Evolutionary conservation across 92 coral and sea anemone genomes (phyloP), one percentile per base, ranked within the genome.

Genomic region (Palythoa caribaeorum): DNA sequence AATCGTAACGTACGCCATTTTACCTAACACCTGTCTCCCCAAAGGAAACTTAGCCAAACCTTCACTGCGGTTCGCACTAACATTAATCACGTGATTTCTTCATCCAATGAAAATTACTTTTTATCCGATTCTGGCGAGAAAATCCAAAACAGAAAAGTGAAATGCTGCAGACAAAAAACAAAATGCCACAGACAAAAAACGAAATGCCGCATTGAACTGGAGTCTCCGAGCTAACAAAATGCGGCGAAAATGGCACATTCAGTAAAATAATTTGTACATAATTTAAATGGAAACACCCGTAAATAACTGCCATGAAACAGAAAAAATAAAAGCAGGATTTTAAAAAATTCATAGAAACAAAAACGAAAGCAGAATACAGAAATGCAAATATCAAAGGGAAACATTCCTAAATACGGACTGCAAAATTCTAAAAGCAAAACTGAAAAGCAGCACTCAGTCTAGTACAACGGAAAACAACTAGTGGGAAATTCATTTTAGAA

Each of bases 401-500:
- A 73, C 77, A 72, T 73, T 73, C 28, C 54, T 39, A 73, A 73
- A 73, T 73, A 73, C 54, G 77, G 77, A 73, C 77, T 73, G 39
- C 54, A 73, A 73, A 69, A 69, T 69, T 69, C 74, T 69, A 69
- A 69, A 69, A 69, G 40, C 74, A 69, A 69, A 38, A 73, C 77
- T 73, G 77, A 73, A 73, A 39, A 73, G 53, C 77, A 38, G 77
- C 77, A 72, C 77, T 73, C 77, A 73, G 21, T 73, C 77, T 14
- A 38, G 77, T 73, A 73, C 77, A 53, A 73, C 13, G 77, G 16
- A 70, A 70, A 70, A 70, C 75, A 16, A 36, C 75, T 35, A 70
- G 75, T 70, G 75, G 75, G n/a, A n/a, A n/a, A n/a, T n/a, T n/a
- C n/a, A n/a, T n/a, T n/a, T n/a, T n/a, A n/a, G 76, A 73, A 73